Conservation (phyloP, 2,113 vertebrate species). For the Ia io region DNA sequence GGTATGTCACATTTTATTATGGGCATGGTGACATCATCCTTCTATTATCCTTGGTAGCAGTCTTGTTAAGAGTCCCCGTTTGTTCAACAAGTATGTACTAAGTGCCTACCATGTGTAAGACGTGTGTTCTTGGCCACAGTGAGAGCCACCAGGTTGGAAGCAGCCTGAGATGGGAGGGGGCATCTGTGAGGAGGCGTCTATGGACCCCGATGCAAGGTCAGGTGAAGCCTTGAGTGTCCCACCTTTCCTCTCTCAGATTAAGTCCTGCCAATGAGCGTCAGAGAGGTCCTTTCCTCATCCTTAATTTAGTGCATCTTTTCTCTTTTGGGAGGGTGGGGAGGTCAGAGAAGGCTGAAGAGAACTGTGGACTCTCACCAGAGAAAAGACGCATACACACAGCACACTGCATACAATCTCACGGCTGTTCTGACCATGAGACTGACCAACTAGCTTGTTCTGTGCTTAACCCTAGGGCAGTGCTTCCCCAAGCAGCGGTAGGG, state of each 20-base stretch:
- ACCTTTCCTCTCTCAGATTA: not conserved
- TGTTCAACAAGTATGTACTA: not conserved
- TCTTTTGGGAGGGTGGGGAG: not conserved
- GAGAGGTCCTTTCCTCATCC: not conserved
- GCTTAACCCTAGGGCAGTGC: too few relatives aligned
- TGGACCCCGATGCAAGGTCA: not conserved
- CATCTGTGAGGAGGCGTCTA: not conserved
- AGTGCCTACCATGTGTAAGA: not conserved
- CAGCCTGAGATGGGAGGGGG: not conserved
- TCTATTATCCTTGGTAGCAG: not conserved
- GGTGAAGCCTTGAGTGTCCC: not conserved
- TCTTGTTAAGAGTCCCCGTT: not conserved
- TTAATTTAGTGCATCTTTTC: not conserved
- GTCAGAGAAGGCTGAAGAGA: not conserved
- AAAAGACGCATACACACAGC: not conserved
- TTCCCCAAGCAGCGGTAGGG: not conserved
- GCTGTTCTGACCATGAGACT: accelerated
- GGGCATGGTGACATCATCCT: not conserved
- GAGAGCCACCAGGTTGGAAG: not conserved
- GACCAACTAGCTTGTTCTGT: not conserved
- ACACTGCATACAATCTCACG: not conserved
- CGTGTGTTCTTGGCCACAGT: not conserved
- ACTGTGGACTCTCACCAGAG: not conserved
- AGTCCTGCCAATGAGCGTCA: not conserved
- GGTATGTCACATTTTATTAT: not conserved